Base-by-base conservation (phyloP, 1,140 invertebrate species). In the Drosophila willistoni region DNA sequence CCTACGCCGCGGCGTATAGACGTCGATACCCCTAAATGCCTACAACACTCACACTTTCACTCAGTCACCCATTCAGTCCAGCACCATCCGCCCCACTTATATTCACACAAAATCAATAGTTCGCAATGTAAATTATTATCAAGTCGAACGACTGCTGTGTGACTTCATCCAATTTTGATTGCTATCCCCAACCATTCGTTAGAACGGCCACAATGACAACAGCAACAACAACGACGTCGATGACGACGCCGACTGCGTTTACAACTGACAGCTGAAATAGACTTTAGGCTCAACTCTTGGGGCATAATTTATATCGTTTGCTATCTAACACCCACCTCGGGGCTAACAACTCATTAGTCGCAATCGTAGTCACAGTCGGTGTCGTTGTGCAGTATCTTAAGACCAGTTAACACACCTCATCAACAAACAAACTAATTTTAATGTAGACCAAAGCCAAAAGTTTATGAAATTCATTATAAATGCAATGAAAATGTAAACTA, bases 61-160 rank as follows among this genome's bases (percentile, higher is more conserved):
- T 3, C 17, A 22, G 1, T 7, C 6, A 14, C n/a, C 41, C 34
- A 34, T 2, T 36, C 34, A 36, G 12, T 12, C 34, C 9, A 36
- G 34, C 36, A 13, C 10, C 36, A 12, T 12, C 36, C 10, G 10
- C 36, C 36, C 12, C 36, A 39, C 36, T 39, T 51, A 19, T 51
- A 51, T 51, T 51, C 44, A 22, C 44, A 51, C n/a, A 89, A 83
- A 87, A 87, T 87, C 83, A 70, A 87, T 87, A 87, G 68, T 89
- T 89, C 65, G 70, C 80, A 80, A 89, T 87, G 83, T 87, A 87
- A 86, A 86, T 86, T 86, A 87, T 86, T 79, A 79, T 75, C 76
- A 71, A 57, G 66, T 67, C 55, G 68, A 51, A 51, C 64, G 56
- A 55, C 36, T 47, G 59, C 54, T 68, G 79, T 89, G 72, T 89